Conservation (phyloP, 2,113 vertebrate species). For the Pomatostomus ruficeps region DNA sequence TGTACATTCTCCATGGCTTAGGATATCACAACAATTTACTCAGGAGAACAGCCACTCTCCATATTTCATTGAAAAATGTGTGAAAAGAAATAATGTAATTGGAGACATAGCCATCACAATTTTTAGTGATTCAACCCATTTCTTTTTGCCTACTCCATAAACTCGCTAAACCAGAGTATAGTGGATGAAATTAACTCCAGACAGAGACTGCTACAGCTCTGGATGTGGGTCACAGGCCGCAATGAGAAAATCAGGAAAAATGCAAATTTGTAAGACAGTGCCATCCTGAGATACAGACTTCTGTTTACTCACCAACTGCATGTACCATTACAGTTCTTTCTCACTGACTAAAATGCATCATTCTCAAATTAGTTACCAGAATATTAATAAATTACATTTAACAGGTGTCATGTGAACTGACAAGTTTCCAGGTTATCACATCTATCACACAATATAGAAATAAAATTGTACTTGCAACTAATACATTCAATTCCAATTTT, state of each 20-base stretch:
- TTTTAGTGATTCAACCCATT: background rate
- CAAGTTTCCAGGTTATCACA: background rate
- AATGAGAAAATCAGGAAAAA: background rate
- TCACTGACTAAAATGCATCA: background rate
- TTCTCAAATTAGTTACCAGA: background rate
- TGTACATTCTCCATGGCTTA: background rate
- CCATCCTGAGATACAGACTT: background rate
- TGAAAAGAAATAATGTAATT: rapidly evolving
- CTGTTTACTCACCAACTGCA: background rate
- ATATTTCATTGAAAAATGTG: background rate
- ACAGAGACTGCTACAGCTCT: background rate
- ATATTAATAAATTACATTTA: background rate
- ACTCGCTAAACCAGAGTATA: background rate
- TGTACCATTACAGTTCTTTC: background rate
- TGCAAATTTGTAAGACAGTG: background rate
- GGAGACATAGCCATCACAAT: background rate
- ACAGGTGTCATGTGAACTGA: background rate
- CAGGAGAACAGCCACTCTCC: background rate
- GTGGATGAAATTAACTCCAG: background rate
- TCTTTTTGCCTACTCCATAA: background rate
- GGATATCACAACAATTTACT: rapidly evolving
- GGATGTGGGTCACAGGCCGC: background rate
- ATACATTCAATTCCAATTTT: background rate
- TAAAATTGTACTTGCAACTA: background rate
- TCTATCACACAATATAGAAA: background rate